A percentile compares a stretch with the other conserved stretches of the same genome.
Evolutionary conservation across 1,140 invertebrate genomes (phyloP).

Genomic region (Euura lappo): DNA sequence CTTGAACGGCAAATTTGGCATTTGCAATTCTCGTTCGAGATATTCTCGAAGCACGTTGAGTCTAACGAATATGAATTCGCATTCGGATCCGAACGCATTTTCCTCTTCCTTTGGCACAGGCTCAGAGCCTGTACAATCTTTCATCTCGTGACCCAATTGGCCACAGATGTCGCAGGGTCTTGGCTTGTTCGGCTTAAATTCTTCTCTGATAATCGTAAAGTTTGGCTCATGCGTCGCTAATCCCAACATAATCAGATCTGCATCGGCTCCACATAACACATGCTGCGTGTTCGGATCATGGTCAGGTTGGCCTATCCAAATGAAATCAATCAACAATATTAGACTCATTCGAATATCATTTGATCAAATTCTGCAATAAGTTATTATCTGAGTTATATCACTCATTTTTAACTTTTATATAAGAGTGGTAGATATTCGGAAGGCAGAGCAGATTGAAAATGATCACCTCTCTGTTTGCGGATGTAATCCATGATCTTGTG

Average conservation of each 20-base stretch:
- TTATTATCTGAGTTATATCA: not conserved
- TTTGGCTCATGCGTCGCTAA: slow-evolving; percentile 98
- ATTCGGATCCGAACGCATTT: slow-evolving; percentile 70
- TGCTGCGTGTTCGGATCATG: slow-evolving; percentile 99
- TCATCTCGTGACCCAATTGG: slow-evolving; percentile 95
- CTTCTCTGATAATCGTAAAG: slow-evolving; percentile 97
- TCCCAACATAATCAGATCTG: slow-evolving; percentile 98
- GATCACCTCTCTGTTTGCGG: slow-evolving; percentile 83
- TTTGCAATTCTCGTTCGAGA: slow-evolving; percentile 86
- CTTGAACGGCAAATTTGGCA: slow-evolving; percentile 92
- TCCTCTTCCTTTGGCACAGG: slow-evolving; percentile 62
- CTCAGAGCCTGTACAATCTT: slow-evolving; percentile 84
- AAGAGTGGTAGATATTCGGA: too few relatives aligned
- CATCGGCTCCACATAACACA: slow-evolving; percentile 97
- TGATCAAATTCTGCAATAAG: slow-evolving; percentile 11
- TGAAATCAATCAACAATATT: slow-evolving; percentile 15
- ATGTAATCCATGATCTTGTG: slow-evolving; percentile 99
- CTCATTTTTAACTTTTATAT: too few relatives aligned
- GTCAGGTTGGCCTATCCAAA: slow-evolving; percentile 80
- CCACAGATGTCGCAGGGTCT: slow-evolving; percentile 96
- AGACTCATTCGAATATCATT: not conserved
- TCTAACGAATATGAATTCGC: slow-evolving; percentile 88
- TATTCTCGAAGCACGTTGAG: slow-evolving; percentile 95
- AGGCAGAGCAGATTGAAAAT: slow-evolving; percentile 7
- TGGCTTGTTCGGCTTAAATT: slow-evolving; percentile 97